Base-by-base conservation (phyloP, 2,797 vertebrate species). In the Spinus olivaceus region DNA sequence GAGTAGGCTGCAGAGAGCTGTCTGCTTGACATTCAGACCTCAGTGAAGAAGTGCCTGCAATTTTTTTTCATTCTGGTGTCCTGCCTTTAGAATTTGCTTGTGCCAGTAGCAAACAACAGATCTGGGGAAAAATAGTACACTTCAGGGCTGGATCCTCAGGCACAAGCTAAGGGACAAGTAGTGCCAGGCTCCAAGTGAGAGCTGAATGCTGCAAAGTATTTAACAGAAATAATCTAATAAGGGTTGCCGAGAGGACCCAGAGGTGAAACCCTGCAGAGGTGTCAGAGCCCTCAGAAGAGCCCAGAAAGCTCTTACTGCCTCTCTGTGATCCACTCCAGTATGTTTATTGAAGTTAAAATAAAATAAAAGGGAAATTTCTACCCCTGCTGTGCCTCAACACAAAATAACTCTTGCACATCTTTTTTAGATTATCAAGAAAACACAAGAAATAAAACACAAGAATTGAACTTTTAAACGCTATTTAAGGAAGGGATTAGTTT, bases 1-100 rank as follows among this genome's bases (percentile, higher is more conserved):
- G 88, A 90, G 20, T 67, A 51, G 88, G 30, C 32, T 41, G 12
- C 33, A 83, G 76, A 49, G 86, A 93, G 41, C 51, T 95, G 28
- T 83, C 88, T 96, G 77, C 66, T 78, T 33, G 60, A 64, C 33
- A 67, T 80, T 85, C 70, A 81, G 37, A 71, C 5, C 35, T 65
- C 42, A 15, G 17, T 12, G 81, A 72, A 72, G 12, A 41, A 6
- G 6, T 37, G 15, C 30, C 33, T 83, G 50, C 24, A 94, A 60
- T 63, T 66, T 53, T 81, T n/a, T 92, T 54, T 66, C 30, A 17
- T 71, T 67, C 25, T 3, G 4, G 23, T 56, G 27, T 76, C 30
- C 47, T 79, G 30, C 56, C 41, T 84, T 60, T 87, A 32, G 42
- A 64, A 59, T 16, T 59, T 46, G 4, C n/a, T 67, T 37, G 11